phyloP scores from a whole-genome alignment of 2,888 invertebrate genomes.

The Stenoptilia bipunctidactyla region DNA sequence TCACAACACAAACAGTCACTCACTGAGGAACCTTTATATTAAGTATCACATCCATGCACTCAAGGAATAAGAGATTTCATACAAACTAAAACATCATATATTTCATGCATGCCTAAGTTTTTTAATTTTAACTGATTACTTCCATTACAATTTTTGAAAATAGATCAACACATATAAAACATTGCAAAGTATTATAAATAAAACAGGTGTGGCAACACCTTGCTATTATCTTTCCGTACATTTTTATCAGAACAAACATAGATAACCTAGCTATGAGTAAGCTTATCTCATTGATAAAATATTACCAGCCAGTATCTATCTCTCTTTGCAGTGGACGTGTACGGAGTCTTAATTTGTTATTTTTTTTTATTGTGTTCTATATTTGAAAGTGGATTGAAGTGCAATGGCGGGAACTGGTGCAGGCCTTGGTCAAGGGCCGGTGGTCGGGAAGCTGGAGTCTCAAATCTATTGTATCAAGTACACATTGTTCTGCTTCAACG shows the following conservation, averaged over 20 bases:
- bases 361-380: slow-evolving; percentile 17
- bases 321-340: slow-evolving; percentile 32
- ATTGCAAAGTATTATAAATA: slow-evolving; percentile 7
- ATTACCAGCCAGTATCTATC: slow-evolving; percentile 32
- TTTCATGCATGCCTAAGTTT: no score
- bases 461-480: slow-evolving; percentile 86
- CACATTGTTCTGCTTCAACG: slow-evolving; percentile 84
- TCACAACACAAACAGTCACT: no score
- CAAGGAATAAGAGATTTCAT: no score
- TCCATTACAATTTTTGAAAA: neutral
- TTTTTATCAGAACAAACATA: slow-evolving; percentile 59
- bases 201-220: slow-evolving; percentile 56
- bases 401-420: slow-evolving; percentile 71
- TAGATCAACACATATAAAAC: neutral
- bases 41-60: no score
- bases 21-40: no score
- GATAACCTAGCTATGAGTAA: slow-evolving; percentile 55
- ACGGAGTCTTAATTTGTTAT: slow-evolving; percentile 10
- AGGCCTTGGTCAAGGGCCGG: slow-evolving; percentile 60
- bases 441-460: slow-evolving; percentile 75
- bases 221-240: slow-evolving; percentile 39
- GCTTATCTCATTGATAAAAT: slow-evolving; percentile 43
- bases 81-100: no score
- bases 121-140: no score
- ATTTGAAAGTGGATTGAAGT: slow-evolving; percentile 34